Evolutionary conservation across 2,797 vertebrate species (phyloP).

Genomic region (Cottoperca gobio): DNA sequence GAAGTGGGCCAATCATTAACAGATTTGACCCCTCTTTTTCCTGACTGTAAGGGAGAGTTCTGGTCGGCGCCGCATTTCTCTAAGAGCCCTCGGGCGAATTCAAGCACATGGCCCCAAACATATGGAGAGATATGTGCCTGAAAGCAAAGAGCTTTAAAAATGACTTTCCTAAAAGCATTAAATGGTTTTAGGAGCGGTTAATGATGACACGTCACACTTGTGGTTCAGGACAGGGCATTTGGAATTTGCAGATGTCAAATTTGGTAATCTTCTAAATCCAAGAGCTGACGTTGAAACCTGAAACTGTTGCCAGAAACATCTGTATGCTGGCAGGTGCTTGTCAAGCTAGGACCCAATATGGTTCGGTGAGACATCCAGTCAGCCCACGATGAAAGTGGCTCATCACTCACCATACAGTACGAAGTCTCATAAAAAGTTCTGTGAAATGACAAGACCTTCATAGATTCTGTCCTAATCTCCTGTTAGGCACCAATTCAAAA

Average conservation of each 20-base stretch:
- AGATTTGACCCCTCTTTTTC: slow-evolving; percentile 70
- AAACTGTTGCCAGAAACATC: slow-evolving; percentile 52
- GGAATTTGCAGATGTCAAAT: slow-evolving; percentile 64
- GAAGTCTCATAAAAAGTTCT: slow-evolving; percentile 53
- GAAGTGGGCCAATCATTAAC: slow-evolving; percentile 74
- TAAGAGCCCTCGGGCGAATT: slow-evolving; percentile 55
- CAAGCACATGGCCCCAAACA: slow-evolving; percentile 60
- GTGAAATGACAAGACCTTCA: slow-evolving; percentile 69
- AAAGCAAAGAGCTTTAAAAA: slow-evolving; percentile 39
- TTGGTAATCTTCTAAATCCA: slow-evolving; percentile 53
- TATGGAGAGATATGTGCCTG: slow-evolving; percentile 55
- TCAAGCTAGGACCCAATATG: slow-evolving; percentile 39
- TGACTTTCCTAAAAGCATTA: slow-evolving; percentile 43
- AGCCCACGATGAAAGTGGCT: slow-evolving; percentile 41
- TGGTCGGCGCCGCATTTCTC: slow-evolving; percentile 55
- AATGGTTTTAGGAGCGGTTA: slow-evolving; percentile 24
- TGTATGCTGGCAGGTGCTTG: slow-evolving; percentile 52
- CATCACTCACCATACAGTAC: slow-evolving; percentile 34
- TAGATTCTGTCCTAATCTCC: slow-evolving; percentile 63
- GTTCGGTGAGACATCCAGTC: slow-evolving; percentile 28
- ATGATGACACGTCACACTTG: slow-evolving; percentile 30
- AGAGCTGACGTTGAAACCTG: slow-evolving; percentile 33
- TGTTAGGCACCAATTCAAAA: slow-evolving; percentile 66
- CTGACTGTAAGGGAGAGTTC: slow-evolving; percentile 51
- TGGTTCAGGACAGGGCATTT: slow-evolving; percentile 28